A percentile compares a stretch with the other conserved stretches of the same genome.
phyloP scores from a whole-genome alignment of 2,113 vertebrate species.

The Vicugna pacos region DNA sequence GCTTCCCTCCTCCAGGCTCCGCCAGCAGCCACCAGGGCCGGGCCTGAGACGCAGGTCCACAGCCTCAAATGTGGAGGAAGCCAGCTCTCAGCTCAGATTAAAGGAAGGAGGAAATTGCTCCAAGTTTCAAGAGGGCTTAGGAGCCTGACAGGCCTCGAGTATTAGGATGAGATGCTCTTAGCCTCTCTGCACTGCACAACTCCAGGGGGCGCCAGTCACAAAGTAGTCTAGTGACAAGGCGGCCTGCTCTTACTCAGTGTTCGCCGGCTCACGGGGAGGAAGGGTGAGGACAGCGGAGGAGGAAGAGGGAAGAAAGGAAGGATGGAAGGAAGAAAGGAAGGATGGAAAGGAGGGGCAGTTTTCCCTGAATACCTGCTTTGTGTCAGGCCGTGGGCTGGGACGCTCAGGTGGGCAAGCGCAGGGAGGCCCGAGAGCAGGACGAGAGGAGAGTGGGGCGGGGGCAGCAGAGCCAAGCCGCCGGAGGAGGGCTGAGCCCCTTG shows the following conservation, averaged over 20 bases:
- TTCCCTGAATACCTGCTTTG: neutral
- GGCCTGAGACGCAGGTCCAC: too few species aligned
- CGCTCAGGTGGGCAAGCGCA: neutral
- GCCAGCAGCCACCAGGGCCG: too few species aligned
- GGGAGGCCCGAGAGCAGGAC: neutral
- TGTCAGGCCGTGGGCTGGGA: neutral
- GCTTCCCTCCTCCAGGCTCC: neutral
- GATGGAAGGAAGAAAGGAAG: accelerated
- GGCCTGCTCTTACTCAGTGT: neutral
- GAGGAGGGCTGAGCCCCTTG: constrained; percentile 75
- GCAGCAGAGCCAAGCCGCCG: constrained; percentile 10
- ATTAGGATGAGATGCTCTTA: neutral
- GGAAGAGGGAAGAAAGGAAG: accelerated
- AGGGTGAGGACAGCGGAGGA: neutral
- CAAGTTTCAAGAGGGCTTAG: neutral
- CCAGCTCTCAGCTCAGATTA: too few species aligned
- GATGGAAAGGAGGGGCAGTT: too few species aligned
- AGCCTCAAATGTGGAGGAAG: neutral
- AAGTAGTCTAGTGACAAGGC: accelerated
- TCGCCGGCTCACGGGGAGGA: neutral
- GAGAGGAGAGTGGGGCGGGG: neutral
- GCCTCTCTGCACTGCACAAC: neutral
- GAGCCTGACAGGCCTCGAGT: neutral
- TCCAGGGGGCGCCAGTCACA: neutral
- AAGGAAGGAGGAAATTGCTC: neutral